Percentiles rank a stretch among this genome's conserved stretches.
Evolutionary conservation across 2,113 vertebrate genomes (phyloP).

Genomic region (Procapra przewalskii): DNA sequence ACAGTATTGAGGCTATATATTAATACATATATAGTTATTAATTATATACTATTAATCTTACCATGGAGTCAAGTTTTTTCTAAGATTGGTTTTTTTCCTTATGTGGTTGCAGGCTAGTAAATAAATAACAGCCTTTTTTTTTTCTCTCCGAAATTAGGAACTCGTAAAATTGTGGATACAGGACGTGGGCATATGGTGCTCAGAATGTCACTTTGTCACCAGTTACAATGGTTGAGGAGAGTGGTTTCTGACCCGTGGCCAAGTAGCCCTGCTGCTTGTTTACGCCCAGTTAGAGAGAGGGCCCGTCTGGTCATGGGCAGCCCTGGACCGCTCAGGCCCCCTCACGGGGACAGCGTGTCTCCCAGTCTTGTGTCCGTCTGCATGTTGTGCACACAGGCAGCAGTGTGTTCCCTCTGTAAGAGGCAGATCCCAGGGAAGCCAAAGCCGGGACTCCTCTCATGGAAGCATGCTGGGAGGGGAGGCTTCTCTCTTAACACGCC

Average conservation of each 20-base stretch:
- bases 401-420: neutral
- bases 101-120: neutral
- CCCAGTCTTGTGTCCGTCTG: neutral
- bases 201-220: neutral
- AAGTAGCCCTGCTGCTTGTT: neutral
- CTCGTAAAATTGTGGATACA: neutral
- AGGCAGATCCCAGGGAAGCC: neutral
- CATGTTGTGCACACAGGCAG: neutral
- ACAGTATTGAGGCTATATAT: neutral
- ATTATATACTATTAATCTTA: neutral
- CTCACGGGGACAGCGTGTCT: rapidly evolving
- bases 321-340: no score
- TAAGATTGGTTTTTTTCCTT: neutral
- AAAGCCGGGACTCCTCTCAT: neutral
- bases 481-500: neutral
- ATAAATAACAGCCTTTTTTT: neutral
- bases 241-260: neutral
- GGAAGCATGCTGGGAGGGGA: neutral
- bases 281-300: neutral
- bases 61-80: neutral
- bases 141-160: slow-evolving; percentile 1
- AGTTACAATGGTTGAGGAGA: neutral
- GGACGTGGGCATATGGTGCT: neutral
- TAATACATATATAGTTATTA: neutral
- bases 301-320: neutral